Evolutionary conservation across 1,140 invertebrate species (phyloP).

Genomic region (Orchesella cincta): DNA sequence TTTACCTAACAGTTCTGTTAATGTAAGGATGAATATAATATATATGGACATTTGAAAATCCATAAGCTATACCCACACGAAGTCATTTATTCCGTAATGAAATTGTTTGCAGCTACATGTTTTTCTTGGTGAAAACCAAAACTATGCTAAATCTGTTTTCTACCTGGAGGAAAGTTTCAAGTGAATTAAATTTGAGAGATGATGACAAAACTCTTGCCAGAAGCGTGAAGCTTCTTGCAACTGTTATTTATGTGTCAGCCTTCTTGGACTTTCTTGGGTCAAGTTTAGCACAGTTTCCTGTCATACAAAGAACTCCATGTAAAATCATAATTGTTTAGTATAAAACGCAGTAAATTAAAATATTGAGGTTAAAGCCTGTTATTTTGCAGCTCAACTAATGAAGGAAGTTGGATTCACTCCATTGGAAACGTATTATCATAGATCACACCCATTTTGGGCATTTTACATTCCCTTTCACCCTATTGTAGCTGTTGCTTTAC

Average conservation of each 20-base stretch:
- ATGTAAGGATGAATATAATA: slow-evolving; percentile 1
- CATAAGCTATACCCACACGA: too few species aligned
- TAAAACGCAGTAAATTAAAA: too few species aligned
- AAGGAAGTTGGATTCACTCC: too few species aligned
- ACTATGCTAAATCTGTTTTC: neutral
- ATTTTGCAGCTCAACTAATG: neutral
- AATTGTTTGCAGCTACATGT: slow-evolving; percentile 29
- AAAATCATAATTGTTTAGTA: neutral
- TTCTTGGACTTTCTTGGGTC: neutral
- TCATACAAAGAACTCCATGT: neutral
- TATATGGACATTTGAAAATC: too few species aligned
- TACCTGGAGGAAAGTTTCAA: slow-evolving; percentile 29
- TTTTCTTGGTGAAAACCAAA: neutral
- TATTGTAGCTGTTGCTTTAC: slow-evolving; percentile 17
- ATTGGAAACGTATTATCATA: slow-evolving; percentile 20
- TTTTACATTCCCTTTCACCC: slow-evolving; percentile 30
- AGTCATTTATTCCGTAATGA: too few species aligned
- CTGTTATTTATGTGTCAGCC: neutral
- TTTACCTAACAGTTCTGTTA: neutral
- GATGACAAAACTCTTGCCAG: neutral
- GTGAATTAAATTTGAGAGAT: slow-evolving; percentile 25
- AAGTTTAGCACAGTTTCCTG: neutral
- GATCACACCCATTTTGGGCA: slow-evolving; percentile 31
- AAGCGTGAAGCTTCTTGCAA: neutral
- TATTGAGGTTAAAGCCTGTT: too few species aligned